Evolutionary conservation across 2,888 invertebrate genomes (phyloP).

Genomic region (Amiota communis): DNA sequence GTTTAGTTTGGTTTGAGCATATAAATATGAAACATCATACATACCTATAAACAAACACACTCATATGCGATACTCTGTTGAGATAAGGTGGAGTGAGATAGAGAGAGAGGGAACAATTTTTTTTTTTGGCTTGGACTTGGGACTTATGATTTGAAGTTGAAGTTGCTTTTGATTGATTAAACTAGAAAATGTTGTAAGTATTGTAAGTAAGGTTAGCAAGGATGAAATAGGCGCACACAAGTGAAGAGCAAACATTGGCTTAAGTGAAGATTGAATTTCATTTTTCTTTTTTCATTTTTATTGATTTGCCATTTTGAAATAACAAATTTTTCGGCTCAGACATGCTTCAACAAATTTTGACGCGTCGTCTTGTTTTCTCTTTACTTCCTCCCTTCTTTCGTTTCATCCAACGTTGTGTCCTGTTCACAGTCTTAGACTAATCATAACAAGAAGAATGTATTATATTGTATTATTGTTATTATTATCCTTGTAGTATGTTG

Average conservation of each 20-base stretch:
- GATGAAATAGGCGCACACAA: neutral
- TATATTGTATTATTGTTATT: neutral
- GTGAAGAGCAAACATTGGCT: no score
- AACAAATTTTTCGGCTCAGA: no score
- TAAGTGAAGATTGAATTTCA: no score
- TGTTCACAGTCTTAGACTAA: no score
- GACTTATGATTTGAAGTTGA: slow-evolving; percentile 9
- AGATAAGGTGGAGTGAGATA: no score
- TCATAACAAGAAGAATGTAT: neutral
- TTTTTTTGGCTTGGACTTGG: neutral
- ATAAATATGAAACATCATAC: neutral
- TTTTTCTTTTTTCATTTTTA: no score
- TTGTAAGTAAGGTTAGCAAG: neutral
- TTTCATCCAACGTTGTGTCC: no score
- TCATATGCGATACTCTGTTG: no score
- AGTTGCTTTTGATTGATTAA: slow-evolving; percentile 29
- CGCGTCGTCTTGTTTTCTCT: no score
- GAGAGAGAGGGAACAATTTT: neutral
- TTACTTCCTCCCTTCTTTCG: no score
- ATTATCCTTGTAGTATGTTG: neutral
- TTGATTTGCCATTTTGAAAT: no score
- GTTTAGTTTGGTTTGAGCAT: neutral
- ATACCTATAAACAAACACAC: neutral
- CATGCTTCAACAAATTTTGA: no score
- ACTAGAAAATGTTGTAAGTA: slow-evolving; percentile 16